phyloP scores from a whole-genome alignment of 2,888 invertebrate genomes.

The Bembecia ichneumoniformis region DNA sequence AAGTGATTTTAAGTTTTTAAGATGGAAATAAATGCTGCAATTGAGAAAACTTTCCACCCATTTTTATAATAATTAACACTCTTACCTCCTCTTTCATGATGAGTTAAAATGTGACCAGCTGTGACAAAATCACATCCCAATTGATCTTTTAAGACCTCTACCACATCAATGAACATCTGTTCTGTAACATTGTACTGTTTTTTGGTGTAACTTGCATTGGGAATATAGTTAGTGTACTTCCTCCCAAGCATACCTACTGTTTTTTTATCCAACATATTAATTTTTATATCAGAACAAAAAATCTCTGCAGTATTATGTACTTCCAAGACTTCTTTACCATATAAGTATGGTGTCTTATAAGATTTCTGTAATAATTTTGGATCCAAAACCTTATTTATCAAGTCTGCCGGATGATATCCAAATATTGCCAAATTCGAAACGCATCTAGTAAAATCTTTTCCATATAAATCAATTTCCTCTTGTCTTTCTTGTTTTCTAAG shows the following conservation, averaged over 20 bases:
- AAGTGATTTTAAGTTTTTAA: background rate
- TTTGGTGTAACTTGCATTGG: constrained; percentile 46
- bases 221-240: constrained; percentile 73
- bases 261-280: constrained; percentile 66
- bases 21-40: constrained; percentile 1
- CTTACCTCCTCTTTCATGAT: constrained; percentile 75
- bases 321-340: constrained; percentile 74
- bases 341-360: constrained; percentile 53
- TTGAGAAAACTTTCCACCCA: too few relatives aligned
- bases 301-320: constrained; percentile 75
- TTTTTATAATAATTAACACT: background rate
- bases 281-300: constrained; percentile 71
- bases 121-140: constrained; percentile 56
- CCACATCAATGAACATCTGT: constrained; percentile 70
- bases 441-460: constrained; percentile 73
- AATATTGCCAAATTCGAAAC: constrained; percentile 74
- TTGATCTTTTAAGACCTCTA: constrained; percentile 52
- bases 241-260: constrained; percentile 68
- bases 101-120: constrained; percentile 76
- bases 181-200: constrained; percentile 72
- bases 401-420: constrained; percentile 70
- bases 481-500: constrained; percentile 65
- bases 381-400: constrained; percentile 72
- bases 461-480: constrained; percentile 71
- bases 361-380: constrained; percentile 68